A percentile compares a stretch with the other conserved stretches of the same genome.
phyloP scores from a whole-genome alignment of 2,797 vertebrate genomes.

The Holocentrus rufus region DNA sequence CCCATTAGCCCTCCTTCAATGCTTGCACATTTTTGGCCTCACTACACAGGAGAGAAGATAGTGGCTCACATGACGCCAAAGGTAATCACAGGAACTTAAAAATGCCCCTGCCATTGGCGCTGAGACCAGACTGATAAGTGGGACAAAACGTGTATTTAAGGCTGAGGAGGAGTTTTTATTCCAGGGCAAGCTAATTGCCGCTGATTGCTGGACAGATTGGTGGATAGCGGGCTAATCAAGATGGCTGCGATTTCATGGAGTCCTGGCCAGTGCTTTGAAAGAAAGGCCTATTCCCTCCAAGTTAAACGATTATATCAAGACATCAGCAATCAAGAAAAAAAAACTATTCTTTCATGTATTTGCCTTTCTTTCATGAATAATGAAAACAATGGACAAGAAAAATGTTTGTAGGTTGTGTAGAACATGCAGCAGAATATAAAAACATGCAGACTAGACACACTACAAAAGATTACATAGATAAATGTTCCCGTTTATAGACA shows the following conservation, averaged over 20 bases:
- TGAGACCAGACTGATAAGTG: slow-evolving; percentile 60
- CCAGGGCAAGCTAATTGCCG: slow-evolving; percentile 60
- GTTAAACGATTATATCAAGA: slow-evolving; percentile 22
- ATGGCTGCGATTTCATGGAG: slow-evolving; percentile 62
- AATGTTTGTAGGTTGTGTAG: background rate
- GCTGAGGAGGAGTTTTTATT: slow-evolving; percentile 54
- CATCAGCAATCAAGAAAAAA: slow-evolving; percentile 21
- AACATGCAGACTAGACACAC: background rate
- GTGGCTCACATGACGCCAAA: slow-evolving; percentile 77
- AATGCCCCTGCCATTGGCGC: slow-evolving; percentile 58
- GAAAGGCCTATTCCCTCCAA: slow-evolving; percentile 27
- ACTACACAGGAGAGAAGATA: slow-evolving; percentile 81
- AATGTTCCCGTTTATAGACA: background rate
- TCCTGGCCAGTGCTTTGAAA: slow-evolving; percentile 39
- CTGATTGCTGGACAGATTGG: slow-evolving; percentile 68
- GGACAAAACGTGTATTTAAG: slow-evolving; percentile 50
- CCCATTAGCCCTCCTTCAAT: slow-evolving; percentile 77
- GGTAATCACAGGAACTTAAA: slow-evolving; percentile 75
- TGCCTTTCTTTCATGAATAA: background rate
- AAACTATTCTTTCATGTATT: background rate
- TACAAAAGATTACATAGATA: background rate
- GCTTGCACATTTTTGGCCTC: slow-evolving; percentile 81
- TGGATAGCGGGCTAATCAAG: slow-evolving; percentile 62
- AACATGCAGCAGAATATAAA: background rate
- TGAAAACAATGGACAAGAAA: background rate